Evolutionary conservation across 2,888 invertebrate species (phyloP).

Genomic region (Netelia virgata): DNA sequence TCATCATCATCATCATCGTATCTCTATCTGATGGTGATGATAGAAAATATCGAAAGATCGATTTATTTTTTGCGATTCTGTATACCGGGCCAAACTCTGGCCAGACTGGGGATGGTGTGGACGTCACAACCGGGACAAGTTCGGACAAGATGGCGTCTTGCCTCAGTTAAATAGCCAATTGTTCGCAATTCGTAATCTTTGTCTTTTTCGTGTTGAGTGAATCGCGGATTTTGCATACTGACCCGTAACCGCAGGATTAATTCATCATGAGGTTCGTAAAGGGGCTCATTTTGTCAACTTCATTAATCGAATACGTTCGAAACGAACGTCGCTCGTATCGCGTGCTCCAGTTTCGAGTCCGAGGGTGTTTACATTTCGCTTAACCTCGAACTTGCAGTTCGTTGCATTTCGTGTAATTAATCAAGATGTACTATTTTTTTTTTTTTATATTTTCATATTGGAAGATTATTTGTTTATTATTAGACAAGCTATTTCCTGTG

Average conservation of each 20-base stretch:
- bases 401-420: neutral
- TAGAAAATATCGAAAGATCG: no score
- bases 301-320: neutral
- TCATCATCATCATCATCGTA: no score
- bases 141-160: slow-evolving; percentile 58
- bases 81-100: no score
- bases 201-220: slow-evolving; percentile 59
- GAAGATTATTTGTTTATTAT: no score
- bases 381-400: slow-evolving; percentile 58
- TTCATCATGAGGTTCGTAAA: slow-evolving; percentile 65
- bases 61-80: no score
- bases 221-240: slow-evolving; percentile 54
- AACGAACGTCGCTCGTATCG: neutral
- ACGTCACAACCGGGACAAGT: neutral
- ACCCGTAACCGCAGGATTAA: slow-evolving; percentile 36
- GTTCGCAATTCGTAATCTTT: slow-evolving; percentile 38
- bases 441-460: neutral
- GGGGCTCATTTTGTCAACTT: neutral
- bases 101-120: no score
- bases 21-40: no score
- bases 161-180: slow-evolving; percentile 50
- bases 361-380: slow-evolving; percentile 61
- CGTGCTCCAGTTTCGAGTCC: slow-evolving; percentile 14
- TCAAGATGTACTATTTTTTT: neutral
- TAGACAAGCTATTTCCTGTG: no score